Base-by-base conservation (phyloP, 2,888 invertebrate genomes). In the Xestia rhomboidea region DNA sequence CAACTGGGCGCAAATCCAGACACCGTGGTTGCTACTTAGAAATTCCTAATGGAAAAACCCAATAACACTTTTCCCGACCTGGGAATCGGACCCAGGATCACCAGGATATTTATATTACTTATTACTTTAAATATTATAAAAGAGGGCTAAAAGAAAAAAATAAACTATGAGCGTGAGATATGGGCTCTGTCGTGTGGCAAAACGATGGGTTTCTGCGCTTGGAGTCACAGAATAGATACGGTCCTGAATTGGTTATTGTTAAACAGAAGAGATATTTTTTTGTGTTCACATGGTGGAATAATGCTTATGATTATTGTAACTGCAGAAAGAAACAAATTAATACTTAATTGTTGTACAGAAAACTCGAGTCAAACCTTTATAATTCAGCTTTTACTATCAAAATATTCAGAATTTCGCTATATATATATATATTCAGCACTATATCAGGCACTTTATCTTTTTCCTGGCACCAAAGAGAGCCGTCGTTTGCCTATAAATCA, bases 401-500 rank as follows among this genome's bases (percentile, higher is more conserved):
- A 63, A 3, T 10, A 73, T 2, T 41, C 41, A 27, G 18, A 60
- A 46, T 18, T 18, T 30, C 8, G 54, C 15, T 24, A 2, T 27
- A 51, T 2, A n/a, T n/a, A n/a, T n/a, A n/a, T n/a, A n/a, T 63
- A 73, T 68, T n/a, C 30, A 80, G 24, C 51, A 54, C 62, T 74
- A 63, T 63, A 54, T 5, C 15, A 18, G 11, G 0, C 57, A 34
- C 10, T 67, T 44, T 46, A 44, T 69, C 13, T 66, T 54, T 51
- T 72, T 27, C 6, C 41, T 38, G 15, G 6, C 1, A 8, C 27
- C 15, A 79, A 68, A 83, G 38, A 51, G 62, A 21, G n/a, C 24
- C 24, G n/a, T 60, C 30, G 67, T 82, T 74, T 44, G 41, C 24
- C 8, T 44, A 51, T 60, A 84, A 84, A 72, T 75, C 71, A 84